Evolutionary conservation across 2,113 vertebrate species (phyloP), one percentile per base, ranked within the genome.

Genomic region (Xyrauchen texanus): DNA sequence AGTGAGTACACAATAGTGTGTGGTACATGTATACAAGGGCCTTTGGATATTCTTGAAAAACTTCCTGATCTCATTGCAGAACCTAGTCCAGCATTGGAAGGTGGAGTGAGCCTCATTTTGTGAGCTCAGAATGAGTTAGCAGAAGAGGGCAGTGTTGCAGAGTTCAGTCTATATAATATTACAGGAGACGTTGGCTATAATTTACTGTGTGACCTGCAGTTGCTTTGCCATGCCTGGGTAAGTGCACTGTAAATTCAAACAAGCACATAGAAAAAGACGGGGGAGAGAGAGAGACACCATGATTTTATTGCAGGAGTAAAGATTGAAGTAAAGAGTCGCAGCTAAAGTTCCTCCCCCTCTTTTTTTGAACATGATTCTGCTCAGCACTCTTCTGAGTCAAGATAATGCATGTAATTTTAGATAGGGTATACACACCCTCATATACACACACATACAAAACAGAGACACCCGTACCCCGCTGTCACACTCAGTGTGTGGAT

Each of bases 281-380:
- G n/a, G 16, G 4, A 63, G 4, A 70, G 49, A 65, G 16, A 74
- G 49, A 64, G 69, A 75, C 7, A 65, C 21, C 21, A 49, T 21
- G 42, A 21, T 83, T 88, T 88, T 67, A 84, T 82, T 80, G 81
- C 78, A 64, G 10, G 76, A 81, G 77, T 21, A 77, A 81, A 83
- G 74, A 85, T 81, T n/a, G n/a, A n/a, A n/a, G n/a, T n/a, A n/a
- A 80, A 71, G 44, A 63, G 70, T 71, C 72, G 66, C 10, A 82
- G 83, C 81, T 57, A 78, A 77, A 84, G 81, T 83, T 80, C 84
- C 79, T 6, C 85, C 85, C 68, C 42, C 46, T 84, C 75, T 78
- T 82, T 70, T 68, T 52, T 74, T 62, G 76, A 84, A 79, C 77
- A 82, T 84, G 83, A 90, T 84, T 85, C 46, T 82, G 79, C 85